These are phyloP conservation scores for Hirtodrosophila cameraria DNA, from an alignment of 2,888 invertebrate species.

Conservation along the genomic window DNA sequence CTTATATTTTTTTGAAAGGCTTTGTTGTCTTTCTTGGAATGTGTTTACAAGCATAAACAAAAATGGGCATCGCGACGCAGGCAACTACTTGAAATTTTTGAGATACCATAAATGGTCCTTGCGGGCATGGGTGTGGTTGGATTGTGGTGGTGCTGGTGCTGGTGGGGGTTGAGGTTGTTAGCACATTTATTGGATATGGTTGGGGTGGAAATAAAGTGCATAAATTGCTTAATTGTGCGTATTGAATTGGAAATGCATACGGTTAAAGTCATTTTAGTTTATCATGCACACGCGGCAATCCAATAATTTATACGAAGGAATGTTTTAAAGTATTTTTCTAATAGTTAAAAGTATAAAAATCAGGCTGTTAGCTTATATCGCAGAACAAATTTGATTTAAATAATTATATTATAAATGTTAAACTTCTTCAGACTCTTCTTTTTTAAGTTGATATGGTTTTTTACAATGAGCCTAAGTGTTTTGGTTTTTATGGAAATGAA, in stretches of 20 bases:
- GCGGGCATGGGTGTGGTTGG: background rate
- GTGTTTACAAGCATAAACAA: slow-evolving; percentile 63
- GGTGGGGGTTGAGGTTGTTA: slow-evolving; percentile 31
- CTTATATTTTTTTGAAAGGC: slow-evolving; percentile 28
- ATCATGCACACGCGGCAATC: background rate
- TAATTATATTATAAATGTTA: too few species aligned
- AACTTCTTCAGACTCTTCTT: too few species aligned
- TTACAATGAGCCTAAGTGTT: too few species aligned
- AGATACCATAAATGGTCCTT: slow-evolving; percentile 63
- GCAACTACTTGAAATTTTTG: slow-evolving; percentile 73
- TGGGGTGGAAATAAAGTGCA: slow-evolving; percentile 46
- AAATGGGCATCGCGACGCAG: slow-evolving; percentile 46
- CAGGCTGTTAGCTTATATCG: too few species aligned
- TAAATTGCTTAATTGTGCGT: slow-evolving; percentile 59
- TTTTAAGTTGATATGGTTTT: too few species aligned
- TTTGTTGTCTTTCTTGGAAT: slow-evolving; percentile 53
- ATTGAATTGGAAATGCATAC: slow-evolving; percentile 36
- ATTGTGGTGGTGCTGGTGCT: slow-evolving; percentile 7
- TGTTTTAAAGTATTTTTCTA: too few species aligned
- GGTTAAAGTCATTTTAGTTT: slow-evolving; percentile 16
- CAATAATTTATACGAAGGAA: too few species aligned
- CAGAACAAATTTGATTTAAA: too few species aligned
- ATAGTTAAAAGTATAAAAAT: too few species aligned
- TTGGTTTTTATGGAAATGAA: background rate
- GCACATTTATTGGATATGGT: slow-evolving; percentile 7